These are phyloP conservation scores for Rhipidura dahli DNA, from an alignment of 2,113 vertebrate genomes.

Conservation along the genomic window DNA sequence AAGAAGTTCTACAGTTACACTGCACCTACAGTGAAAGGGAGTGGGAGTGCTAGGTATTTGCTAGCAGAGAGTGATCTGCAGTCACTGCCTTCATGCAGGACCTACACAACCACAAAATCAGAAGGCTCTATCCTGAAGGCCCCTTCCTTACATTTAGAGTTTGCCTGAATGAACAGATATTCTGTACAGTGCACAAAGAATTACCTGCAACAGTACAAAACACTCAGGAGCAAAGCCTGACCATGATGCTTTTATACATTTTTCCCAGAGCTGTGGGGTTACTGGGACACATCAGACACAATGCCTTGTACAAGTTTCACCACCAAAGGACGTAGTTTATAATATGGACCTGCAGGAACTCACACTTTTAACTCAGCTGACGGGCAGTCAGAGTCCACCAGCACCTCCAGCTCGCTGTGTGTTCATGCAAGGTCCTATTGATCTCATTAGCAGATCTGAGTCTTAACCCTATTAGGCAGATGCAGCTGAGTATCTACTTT, in stretches of 20 bases:
- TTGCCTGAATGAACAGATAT: not conserved
- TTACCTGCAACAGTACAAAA: not conserved
- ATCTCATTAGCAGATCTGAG: constrained; percentile 28
- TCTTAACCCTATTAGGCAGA: constrained; percentile 16
- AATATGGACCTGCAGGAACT: not conserved
- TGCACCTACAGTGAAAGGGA: not conserved
- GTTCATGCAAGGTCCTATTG: not conserved
- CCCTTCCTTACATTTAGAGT: not conserved
- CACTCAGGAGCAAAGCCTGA: not conserved
- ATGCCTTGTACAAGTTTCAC: not conserved
- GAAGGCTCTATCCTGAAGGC: not conserved
- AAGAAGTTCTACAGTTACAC: not conserved
- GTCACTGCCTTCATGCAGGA: not conserved
- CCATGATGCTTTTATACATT: not conserved
- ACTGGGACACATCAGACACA: not conserved
- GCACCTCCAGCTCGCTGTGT: not conserved
- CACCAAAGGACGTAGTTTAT: not conserved
- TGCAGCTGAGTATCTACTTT: not conserved
- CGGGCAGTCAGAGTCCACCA: constrained; percentile 12
- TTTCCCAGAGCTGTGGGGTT: not conserved
- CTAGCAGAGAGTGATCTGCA: not conserved
- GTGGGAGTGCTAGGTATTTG: not conserved
- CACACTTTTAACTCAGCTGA: not conserved
- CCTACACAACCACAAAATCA: not conserved
- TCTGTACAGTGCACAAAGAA: not conserved